Percentiles rank a stretch among this genome's conserved stretches.
Evolutionary conservation across 2,113 vertebrate genomes (phyloP).

Genomic region (Delphinapterus leucas): DNA sequence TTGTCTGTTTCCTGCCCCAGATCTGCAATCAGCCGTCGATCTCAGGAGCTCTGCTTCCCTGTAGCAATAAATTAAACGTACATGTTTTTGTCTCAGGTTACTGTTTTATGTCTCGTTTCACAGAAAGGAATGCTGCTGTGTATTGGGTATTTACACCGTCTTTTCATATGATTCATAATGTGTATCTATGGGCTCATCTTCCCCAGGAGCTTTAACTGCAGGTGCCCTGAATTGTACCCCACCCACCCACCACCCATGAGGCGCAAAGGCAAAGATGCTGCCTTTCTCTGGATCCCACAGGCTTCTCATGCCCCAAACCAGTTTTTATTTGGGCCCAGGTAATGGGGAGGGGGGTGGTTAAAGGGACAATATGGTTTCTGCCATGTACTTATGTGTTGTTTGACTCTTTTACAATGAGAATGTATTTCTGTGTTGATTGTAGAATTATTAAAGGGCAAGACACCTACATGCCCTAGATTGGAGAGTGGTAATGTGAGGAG

Average conservation of each 20-base stretch:
- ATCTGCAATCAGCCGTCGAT: background rate
- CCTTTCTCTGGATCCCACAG: background rate
- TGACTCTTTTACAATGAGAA: background rate
- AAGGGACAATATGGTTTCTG: background rate
- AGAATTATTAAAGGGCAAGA: background rate
- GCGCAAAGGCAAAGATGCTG: background rate
- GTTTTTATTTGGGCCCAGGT: background rate
- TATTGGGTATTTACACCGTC: background rate
- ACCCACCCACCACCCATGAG: background rate
- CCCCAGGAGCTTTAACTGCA: background rate
- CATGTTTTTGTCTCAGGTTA: background rate
- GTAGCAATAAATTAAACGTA: background rate
- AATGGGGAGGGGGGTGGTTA: background rate
- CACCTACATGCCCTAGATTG: background rate
- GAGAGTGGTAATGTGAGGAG: background rate
- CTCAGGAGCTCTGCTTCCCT: background rate
- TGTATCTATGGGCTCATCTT: background rate
- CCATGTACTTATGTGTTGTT: background rate
- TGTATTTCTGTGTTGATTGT: background rate
- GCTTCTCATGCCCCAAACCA: background rate
- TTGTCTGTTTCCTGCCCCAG: background rate
- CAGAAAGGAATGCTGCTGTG: background rate
- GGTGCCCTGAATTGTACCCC: background rate
- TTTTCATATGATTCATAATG: background rate
- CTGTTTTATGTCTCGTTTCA: background rate